Evolutionary conservation across 2,888 invertebrate genomes (phyloP).

Genomic region (Drosophila bunnanda): DNA sequence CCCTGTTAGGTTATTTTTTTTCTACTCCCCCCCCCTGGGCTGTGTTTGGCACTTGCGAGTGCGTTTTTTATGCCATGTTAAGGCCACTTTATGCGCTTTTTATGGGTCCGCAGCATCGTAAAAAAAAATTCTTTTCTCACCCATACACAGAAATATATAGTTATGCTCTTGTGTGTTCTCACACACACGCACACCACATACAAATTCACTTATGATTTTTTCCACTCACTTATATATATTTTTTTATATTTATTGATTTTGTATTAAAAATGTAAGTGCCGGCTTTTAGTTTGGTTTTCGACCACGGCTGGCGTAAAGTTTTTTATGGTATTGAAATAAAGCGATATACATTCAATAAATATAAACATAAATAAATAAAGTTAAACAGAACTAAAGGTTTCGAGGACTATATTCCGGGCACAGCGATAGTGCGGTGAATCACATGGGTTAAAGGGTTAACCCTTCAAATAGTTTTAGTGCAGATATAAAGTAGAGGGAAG

Average conservation of each 20-base stretch:
- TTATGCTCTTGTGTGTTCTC: conserved; percentile 34
- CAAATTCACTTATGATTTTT: conserved; percentile 32
- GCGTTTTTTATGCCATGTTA: conserved; percentile 79
- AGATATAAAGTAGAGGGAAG: conserved; percentile 48
- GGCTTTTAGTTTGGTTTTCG: conserved; percentile 65
- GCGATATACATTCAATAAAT: conserved; percentile 69
- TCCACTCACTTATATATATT: conserved; percentile 49
- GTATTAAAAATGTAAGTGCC: conserved; percentile 80
- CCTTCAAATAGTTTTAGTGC: conserved; percentile 62
- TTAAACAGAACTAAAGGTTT: conserved; percentile 48
- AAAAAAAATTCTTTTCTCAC: conserved; percentile 54
- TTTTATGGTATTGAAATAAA: conserved; percentile 77
- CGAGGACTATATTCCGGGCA: not conserved
- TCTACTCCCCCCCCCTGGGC: not conserved
- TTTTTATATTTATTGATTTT: conserved; percentile 80
- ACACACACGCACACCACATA: conserved; percentile 24
- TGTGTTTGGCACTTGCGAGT: conserved; percentile 73
- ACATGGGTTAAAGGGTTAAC: conserved; percentile 38
- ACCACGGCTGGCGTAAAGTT: conserved; percentile 37
- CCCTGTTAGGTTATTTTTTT: conserved; percentile 3
- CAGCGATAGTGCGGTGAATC: not conserved
- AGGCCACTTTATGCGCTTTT: conserved; percentile 80
- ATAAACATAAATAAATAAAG: conserved; percentile 61
- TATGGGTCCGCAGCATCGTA: conserved; percentile 77
- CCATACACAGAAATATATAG: conserved; percentile 29